phyloP scores from a whole-genome alignment of 2,113 vertebrate genomes.

The Semnornis frantzii region DNA sequence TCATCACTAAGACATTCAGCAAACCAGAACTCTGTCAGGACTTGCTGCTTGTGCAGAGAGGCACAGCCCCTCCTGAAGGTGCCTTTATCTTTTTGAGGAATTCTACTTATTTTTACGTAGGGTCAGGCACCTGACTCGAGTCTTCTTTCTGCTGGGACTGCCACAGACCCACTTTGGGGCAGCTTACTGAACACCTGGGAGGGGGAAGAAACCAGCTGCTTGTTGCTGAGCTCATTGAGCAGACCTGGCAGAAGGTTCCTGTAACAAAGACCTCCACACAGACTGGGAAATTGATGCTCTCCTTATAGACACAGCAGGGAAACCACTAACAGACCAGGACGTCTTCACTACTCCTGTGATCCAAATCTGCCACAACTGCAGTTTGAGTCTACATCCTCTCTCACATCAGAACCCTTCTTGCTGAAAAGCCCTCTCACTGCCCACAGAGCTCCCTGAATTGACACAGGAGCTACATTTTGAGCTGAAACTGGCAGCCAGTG shows the following conservation, averaged over 20 bases:
- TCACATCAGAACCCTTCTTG: background rate
- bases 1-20: background rate
- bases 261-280: background rate
- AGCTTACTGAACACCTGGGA: background rate
- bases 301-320: background rate
- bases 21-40: background rate
- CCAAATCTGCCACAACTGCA: background rate
- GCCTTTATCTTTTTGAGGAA: background rate
- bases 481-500: background rate
- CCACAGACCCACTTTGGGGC: background rate
- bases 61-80: background rate
- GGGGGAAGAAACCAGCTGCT: background rate
- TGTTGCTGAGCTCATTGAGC: background rate
- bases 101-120: slow-evolving; percentile 8
- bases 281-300: background rate
- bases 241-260: background rate
- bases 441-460: background rate
- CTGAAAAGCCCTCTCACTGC: background rate
- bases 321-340: background rate
- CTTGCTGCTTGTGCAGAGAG: background rate
- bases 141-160: background rate
- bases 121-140: background rate
- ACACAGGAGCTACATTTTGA: background rate
- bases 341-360: background rate
- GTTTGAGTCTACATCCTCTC: background rate